Percentiles rank a stretch among this genome's conserved stretches.
phyloP scores from a whole-genome alignment of 2,113 vertebrate genomes.

The Acinonyx jubatus region DNA sequence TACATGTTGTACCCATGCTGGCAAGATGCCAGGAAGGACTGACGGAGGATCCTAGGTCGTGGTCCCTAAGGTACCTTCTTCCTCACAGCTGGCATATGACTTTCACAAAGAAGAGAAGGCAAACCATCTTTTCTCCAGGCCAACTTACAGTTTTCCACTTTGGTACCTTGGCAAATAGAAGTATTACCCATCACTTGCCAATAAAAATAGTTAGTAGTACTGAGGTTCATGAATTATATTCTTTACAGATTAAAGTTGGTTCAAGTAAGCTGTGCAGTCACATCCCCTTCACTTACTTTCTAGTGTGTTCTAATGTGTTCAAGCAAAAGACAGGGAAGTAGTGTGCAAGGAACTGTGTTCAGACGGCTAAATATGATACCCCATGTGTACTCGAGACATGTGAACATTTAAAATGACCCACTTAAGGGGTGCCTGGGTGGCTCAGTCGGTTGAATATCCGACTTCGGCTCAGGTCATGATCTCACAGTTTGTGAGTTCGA shows the following conservation, averaged over 20 bases:
- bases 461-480: too few species aligned
- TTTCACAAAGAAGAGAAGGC: not conserved
- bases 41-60: not conserved
- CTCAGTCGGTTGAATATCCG: too few species aligned
- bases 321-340: not conserved
- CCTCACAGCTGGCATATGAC: not conserved
- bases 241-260: not conserved
- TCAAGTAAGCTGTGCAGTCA: not conserved
- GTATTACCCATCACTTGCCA: not conserved
- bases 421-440: not conserved
- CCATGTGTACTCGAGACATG: accelerated
- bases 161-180: not conserved
- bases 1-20: not conserved
- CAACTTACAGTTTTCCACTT: not conserved
- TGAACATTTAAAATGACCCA: not conserved
- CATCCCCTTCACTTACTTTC: not conserved
- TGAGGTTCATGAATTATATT: not conserved
- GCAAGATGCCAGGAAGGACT: not conserved
- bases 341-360: not conserved
- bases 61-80: not conserved
- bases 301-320: not conserved
- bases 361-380: not conserved
- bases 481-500: too few species aligned
- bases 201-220: not conserved
- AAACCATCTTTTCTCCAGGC: not conserved